These are phyloP conservation scores for Lampropteryx suffumata DNA, from an alignment of 2,888 invertebrate genomes.

Conservation along the genomic window DNA sequence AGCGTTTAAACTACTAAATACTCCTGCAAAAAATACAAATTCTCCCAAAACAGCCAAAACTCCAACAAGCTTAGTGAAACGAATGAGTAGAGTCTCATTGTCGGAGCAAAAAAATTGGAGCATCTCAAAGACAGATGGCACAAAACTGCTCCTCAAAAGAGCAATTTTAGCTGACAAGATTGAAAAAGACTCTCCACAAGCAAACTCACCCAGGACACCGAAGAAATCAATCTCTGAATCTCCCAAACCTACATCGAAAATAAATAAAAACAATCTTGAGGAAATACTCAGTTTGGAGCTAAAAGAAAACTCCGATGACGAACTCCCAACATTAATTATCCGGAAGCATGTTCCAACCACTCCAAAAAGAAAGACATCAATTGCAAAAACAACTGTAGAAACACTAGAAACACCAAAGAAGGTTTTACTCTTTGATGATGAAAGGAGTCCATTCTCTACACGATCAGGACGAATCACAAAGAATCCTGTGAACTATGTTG, in stretches of 20 bases:
- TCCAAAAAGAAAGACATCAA: conserved; percentile 62
- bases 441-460: conserved; percentile 44
- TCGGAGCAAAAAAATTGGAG: conserved; percentile 72
- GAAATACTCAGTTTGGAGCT: conserved; percentile 67
- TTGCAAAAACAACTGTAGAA: conserved; percentile 50
- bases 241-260: conserved; percentile 53
- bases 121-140: conserved; percentile 70
- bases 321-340: conserved; percentile 70
- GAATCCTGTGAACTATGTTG: conserved; percentile 52
- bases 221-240: conserved; percentile 47
- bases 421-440: conserved; percentile 58
- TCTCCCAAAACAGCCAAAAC: conserved; percentile 61
- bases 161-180: conserved; percentile 72
- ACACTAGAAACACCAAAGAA: conserved; percentile 70
- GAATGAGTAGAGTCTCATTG: conserved; percentile 65
- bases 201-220: conserved; percentile 51
- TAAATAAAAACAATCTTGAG: conserved; percentile 53
- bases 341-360: conserved; percentile 58
- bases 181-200: conserved; percentile 65
- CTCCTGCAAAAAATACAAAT: conserved; percentile 55
- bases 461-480: conserved; percentile 56
- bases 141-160: conserved; percentile 72
- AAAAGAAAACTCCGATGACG: conserved; percentile 71
- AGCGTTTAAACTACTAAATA: conserved; percentile 55
- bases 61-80: conserved; percentile 64